These are phyloP conservation scores for Paraplagusia blochii DNA, from an alignment of 2,113 vertebrate species.

Conservation along the genomic window DNA sequence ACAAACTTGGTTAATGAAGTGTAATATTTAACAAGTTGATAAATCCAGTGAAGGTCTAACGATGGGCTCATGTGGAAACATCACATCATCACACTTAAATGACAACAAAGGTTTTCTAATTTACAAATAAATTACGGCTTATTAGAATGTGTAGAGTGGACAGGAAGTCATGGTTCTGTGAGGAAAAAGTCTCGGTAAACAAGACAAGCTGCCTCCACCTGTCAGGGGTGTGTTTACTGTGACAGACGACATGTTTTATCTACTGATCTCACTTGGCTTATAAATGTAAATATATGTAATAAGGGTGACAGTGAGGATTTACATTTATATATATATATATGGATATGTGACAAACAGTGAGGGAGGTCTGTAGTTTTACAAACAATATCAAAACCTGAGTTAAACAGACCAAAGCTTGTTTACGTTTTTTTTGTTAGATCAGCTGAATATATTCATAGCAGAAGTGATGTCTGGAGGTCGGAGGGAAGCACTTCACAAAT, in stretches of 20 bases:
- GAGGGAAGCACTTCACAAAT: slow-evolving; percentile 32
- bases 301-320: slow-evolving; percentile 30
- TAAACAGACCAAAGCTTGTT: slow-evolving; percentile 61
- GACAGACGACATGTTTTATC: slow-evolving; percentile 34
- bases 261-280: slow-evolving; percentile 46
- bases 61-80: slow-evolving; percentile 55
- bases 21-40: slow-evolving; percentile 50
- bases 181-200: slow-evolving; percentile 58
- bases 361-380: slow-evolving; percentile 58
- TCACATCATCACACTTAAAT: slow-evolving; percentile 60
- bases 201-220: slow-evolving; percentile 58
- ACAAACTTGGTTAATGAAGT: slow-evolving; percentile 60
- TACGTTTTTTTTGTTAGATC: slow-evolving; percentile 14
- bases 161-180: slow-evolving; percentile 44
- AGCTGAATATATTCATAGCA: slow-evolving; percentile 51
- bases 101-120: slow-evolving; percentile 60
- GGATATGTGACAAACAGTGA: slow-evolving; percentile 64
- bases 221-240: slow-evolving; percentile 30
- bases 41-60: slow-evolving; percentile 49
- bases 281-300: slow-evolving; percentile 48
- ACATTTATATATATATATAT: slow-evolving; percentile 42
- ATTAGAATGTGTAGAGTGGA: slow-evolving; percentile 59
- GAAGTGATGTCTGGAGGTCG: slow-evolving; percentile 15
- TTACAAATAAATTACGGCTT: slow-evolving; percentile 72
- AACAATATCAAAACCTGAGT: slow-evolving; percentile 70